Evolutionary conservation across 2,113 vertebrate genomes (phyloP).

Genomic region (Natator depressus): DNA sequence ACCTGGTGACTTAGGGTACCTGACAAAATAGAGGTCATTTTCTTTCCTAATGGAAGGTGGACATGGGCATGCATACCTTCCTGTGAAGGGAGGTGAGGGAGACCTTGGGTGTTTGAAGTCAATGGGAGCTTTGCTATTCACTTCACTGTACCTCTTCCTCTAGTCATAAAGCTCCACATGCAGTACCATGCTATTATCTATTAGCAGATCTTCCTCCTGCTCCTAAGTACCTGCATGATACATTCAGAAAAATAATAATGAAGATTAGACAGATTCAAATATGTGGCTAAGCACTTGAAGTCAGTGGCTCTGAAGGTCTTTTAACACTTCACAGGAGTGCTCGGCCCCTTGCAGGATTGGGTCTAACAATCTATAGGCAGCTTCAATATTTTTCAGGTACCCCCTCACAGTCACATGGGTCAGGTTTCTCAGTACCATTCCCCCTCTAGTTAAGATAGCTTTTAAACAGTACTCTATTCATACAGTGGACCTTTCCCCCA

Average conservation of each 20-base stretch:
- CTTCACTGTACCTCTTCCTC: not conserved
- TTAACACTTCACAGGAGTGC: not conserved
- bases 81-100: not conserved
- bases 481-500: constrained; percentile 11
- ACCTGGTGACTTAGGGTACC: not conserved
- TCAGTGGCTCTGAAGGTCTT: not conserved
- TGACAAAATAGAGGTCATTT: not conserved
- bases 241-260: not conserved
- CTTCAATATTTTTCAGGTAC: constrained; percentile 16
- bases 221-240: not conserved
- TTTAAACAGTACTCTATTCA: not conserved
- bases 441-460: not conserved
- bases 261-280: not conserved
- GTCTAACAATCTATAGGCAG: not conserved
- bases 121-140: not conserved
- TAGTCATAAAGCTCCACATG: not conserved
- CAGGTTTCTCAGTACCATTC: not conserved
- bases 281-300: not conserved
- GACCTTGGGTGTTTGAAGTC: not conserved
- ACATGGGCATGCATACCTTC: not conserved
- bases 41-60: rapidly evolving
- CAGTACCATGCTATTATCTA: not conserved
- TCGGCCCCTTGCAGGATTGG: not conserved
- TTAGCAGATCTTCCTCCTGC: not conserved
- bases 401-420: not conserved